Base-by-base conservation (phyloP, 1,140 invertebrate genomes). In the Dreissena polymorpha region DNA sequence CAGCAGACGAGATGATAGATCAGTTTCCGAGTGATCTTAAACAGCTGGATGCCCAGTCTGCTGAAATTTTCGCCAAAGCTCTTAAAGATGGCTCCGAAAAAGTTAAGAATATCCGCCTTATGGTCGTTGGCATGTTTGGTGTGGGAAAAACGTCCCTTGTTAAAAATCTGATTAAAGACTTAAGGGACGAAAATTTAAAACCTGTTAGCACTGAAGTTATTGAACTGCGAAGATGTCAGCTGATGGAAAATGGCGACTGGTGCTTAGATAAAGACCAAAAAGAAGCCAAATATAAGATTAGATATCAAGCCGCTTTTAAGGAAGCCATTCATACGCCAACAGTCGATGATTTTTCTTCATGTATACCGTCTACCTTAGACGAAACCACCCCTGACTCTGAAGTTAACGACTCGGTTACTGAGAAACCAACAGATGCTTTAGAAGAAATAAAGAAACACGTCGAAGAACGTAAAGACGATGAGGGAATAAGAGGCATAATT, bases 91-190 rank as follows among this genome's bases (percentile, higher is more conserved):
- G 76, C 18, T 23, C 1, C 14, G 23, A 78, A 39, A 21, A 16
- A 12, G 67, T 78, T 0, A 68, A 53, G 49, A 51, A 27, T 55
- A 70, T 78, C 14, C 50, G 76, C 25, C 18, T 78, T 0, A 78
- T 78, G 76, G 64, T 78, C 1, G 76, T 78, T 23, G 76, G 76
- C 23, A 78, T 78, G 76, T 78, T 78, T 78, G 64, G 25, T 27
- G 76, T 78, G 3, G 76, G 76, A 0, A 78, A 78, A 78, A 78
- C 76, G 13, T 69, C 76, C 0, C 65, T 78, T 27, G 51, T 78
- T 6, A 63, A 78, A n/a, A 78, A 78, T 57, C 23, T 78, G 50
- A 25, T 77, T 0, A 21, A 67, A 21, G 65, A 23, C 13, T 23
- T 25, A 60, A 60, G 21, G 57, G 57, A 60, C 16, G 57, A 18